Evolutionary conservation across 2,113 vertebrate genomes (phyloP).

Genomic region (Anhinga rufa): DNA sequence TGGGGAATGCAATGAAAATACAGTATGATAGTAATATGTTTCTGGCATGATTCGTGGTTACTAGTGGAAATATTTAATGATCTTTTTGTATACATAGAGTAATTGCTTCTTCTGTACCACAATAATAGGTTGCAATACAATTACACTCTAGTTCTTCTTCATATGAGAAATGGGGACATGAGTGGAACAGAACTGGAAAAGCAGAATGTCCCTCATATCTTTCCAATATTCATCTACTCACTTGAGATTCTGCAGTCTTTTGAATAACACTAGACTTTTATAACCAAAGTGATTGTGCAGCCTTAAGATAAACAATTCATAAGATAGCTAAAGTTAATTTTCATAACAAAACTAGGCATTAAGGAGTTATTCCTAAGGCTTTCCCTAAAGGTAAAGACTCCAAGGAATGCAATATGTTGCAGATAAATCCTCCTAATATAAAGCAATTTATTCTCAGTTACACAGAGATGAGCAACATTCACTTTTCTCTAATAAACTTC

Average conservation of each 20-base stretch:
- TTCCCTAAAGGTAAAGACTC: constrained; percentile 37
- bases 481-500: constrained; percentile 36
- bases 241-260: constrained; percentile 48
- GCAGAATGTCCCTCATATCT: constrained; percentile 5
- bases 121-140: constrained; percentile 9
- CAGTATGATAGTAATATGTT: background rate
- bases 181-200: background rate
- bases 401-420: background rate
- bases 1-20: background rate
- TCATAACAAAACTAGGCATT: constrained; percentile 54
- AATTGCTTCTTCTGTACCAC: constrained; percentile 34
- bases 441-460: constrained; percentile 9
- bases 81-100: background rate
- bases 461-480: background rate
- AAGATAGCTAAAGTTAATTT: constrained; percentile 58
- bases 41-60: background rate
- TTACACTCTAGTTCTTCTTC: background rate
- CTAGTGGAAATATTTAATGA: background rate
- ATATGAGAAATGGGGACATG: background rate
- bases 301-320: constrained; percentile 62
- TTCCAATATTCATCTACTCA: constrained; percentile 41
- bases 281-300: constrained; percentile 34
- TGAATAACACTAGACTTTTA: constrained; percentile 33
- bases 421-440: constrained; percentile 53
- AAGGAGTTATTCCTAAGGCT: constrained; percentile 21